Percentiles rank a stretch among this genome's conserved stretches.
phyloP scores from a whole-genome alignment of 2,888 invertebrate species.

The Ormyrus rosae region DNA sequence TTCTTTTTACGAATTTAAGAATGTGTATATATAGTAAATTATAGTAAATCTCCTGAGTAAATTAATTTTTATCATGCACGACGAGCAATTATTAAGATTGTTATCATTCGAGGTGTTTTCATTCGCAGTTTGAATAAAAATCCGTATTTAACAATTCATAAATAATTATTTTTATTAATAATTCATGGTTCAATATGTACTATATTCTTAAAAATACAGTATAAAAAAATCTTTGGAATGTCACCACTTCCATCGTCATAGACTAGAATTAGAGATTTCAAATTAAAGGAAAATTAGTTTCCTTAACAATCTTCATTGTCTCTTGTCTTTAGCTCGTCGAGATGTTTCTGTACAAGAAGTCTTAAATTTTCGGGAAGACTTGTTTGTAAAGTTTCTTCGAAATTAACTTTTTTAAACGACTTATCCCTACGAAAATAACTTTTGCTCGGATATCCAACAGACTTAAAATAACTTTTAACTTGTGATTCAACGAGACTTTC shows the following conservation, averaged over 20 bases:
- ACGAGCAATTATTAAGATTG: neutral
- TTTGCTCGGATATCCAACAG: constrained; percentile 23
- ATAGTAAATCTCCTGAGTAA: constrained; percentile 1
- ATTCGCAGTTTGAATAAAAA: constrained; percentile 36
- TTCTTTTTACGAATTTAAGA: constrained; percentile 43
- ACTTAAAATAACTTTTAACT: constrained; percentile 13
- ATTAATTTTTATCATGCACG: constrained; percentile 27
- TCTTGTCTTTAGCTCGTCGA: constrained; percentile 64
- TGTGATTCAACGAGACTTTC: constrained; percentile 2
- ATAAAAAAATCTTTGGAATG: constrained; percentile 57
- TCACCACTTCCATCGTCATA: constrained; percentile 18
- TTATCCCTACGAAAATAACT: constrained; percentile 4
- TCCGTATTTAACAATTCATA: constrained; percentile 53
- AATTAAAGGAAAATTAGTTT: constrained; percentile 37
- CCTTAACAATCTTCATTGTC: constrained; percentile 16
- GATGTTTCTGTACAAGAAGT: constrained; percentile 68
- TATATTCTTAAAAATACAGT: constrained; percentile 51
- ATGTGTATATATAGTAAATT: constrained; percentile 46
- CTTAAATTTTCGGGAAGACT: constrained; percentile 63
- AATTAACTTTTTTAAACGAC: constrained; percentile 12
- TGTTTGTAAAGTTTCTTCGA: constrained; percentile 43
- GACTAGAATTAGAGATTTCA: constrained; percentile 39
- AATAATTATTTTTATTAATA: constrained; percentile 55
- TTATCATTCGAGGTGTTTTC: neutral
- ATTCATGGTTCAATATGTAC: constrained; percentile 36